phyloP scores from a whole-genome alignment of 2,888 invertebrate species.

The Ophion ventricosus region DNA sequence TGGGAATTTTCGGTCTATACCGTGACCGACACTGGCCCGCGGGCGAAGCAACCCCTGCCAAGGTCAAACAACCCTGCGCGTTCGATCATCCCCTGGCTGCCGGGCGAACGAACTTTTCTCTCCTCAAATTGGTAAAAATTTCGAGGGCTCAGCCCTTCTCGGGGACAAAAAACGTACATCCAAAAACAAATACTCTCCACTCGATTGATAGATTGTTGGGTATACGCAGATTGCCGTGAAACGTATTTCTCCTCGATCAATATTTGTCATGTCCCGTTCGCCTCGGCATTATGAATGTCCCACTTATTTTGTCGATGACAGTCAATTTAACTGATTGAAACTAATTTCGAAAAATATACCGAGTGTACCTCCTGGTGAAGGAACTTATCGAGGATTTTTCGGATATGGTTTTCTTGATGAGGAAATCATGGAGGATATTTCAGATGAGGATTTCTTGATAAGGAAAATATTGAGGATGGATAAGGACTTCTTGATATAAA shows the following conservation, averaged over 20 bases:
- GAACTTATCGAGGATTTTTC: too few species aligned
- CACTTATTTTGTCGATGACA: background rate
- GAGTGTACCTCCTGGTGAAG: background rate
- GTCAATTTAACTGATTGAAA: background rate
- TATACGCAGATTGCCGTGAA: background rate
- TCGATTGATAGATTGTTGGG: background rate
- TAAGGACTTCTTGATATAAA: too few species aligned
- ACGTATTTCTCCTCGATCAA: background rate
- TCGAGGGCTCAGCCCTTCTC: background rate
- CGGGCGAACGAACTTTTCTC: constrained; percentile 37
- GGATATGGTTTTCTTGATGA: too few species aligned
- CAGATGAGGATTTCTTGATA: too few species aligned
- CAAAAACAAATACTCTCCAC: background rate
- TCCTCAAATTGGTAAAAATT: constrained; percentile 29
- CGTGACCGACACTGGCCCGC: constrained; percentile 2
- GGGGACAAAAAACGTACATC: background rate
- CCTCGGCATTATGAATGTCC: background rate
- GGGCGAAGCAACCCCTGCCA: constrained; percentile 50
- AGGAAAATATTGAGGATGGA: too few species aligned
- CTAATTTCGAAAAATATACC: background rate
- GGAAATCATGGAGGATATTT: too few species aligned
- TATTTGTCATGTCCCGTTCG: constrained; percentile 5
- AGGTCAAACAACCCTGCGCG: constrained; percentile 55
- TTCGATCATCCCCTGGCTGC: constrained; percentile 1
- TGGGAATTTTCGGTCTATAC: constrained; percentile 19